Evolutionary conservation across 2,797 vertebrate species (phyloP), one percentile per base, ranked within the genome.

Genomic region (Xenops minutus): DNA sequence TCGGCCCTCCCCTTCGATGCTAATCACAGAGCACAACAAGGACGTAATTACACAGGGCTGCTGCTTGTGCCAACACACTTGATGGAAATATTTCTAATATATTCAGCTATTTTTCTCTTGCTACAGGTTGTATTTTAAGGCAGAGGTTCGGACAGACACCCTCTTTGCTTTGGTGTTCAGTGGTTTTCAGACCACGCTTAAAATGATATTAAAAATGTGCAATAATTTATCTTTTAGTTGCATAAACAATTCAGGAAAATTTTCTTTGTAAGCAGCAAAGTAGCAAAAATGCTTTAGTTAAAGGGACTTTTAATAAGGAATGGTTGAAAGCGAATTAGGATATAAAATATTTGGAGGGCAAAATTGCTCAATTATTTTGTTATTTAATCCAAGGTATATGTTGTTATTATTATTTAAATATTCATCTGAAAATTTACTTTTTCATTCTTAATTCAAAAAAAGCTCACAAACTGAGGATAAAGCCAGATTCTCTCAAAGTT

Each of bases 1-100:
- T 73, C 27, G 91, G n/a, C 88, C 92, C 94, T 96, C 92, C 89
- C 89, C 69, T 94, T 88, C 92, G 59, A 67, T 90, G 92, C 66
- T 93, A 84, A 96, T 94, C 90, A 90, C 54, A 5, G 63, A 94
- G 90, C 55, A 43, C 36, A 89, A 92, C 87, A 41, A 92, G 79
- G 62, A 89, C 66, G 76, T 91, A 96, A 93, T 96, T 84, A 32
- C 44, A 76, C 58, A 16, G 9, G 14, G 66, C 73, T 48, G 58
- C 54, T 92, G 59, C 75, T 81, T 67, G 62, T 24, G 76, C 92
- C 85, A 92, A 68, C 82, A 93, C 76, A 81, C 58, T 68, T 72
- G 62, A 68, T 88, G 79, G 78, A 85, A 97, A 92, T 86, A 92
- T 88, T 92, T 76, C 78, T 80, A 78, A 84, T 44, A n/a, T n/a